phyloP scores from a whole-genome alignment of 2,797 vertebrate species.

The Sciurus vulgaris region DNA sequence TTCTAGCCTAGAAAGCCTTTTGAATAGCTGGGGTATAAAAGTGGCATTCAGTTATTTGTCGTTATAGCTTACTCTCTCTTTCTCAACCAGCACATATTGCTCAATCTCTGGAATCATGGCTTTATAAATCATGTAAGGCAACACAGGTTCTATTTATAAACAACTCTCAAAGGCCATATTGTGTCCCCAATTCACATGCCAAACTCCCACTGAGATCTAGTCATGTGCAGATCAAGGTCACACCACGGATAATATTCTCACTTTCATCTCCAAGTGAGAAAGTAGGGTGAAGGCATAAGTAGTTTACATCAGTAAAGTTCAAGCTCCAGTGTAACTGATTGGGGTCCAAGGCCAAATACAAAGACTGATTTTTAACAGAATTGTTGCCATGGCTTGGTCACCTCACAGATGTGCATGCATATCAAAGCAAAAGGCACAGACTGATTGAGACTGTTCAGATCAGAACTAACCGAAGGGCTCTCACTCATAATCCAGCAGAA shows the following conservation, averaged over 20 bases:
- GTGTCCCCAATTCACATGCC: constrained; percentile 59
- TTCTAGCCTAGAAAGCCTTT: background rate
- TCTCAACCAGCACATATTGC: constrained; percentile 6
- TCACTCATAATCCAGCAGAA: constrained; percentile 61
- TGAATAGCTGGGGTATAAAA: background rate
- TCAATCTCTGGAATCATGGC: constrained; percentile 36
- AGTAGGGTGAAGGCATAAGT: background rate
- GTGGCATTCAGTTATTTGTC: background rate
- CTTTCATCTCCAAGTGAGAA: constrained; percentile 63
- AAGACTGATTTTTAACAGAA: constrained; percentile 59
- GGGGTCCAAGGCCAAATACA: constrained; percentile 62
- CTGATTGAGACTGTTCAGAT: background rate
- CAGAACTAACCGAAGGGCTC: background rate
- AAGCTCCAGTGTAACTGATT: constrained; percentile 22
- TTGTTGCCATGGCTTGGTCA: constrained; percentile 37
- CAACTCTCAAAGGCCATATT: constrained; percentile 66
- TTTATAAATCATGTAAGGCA: constrained; percentile 61
- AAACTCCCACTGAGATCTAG: constrained; percentile 52
- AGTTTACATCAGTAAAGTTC: constrained; percentile 53
- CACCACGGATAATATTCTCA: constrained; percentile 12
- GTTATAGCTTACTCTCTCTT: background rate
- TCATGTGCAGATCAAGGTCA: constrained; percentile 65
- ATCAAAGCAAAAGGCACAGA: constrained; percentile 53
- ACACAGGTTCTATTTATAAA: constrained; percentile 71
- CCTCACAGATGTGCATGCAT: background rate